Evolutionary conservation across 2,113 vertebrate species (phyloP), one percentile per base, ranked within the genome.

Genomic region (Triplophysa siluroides): DNA sequence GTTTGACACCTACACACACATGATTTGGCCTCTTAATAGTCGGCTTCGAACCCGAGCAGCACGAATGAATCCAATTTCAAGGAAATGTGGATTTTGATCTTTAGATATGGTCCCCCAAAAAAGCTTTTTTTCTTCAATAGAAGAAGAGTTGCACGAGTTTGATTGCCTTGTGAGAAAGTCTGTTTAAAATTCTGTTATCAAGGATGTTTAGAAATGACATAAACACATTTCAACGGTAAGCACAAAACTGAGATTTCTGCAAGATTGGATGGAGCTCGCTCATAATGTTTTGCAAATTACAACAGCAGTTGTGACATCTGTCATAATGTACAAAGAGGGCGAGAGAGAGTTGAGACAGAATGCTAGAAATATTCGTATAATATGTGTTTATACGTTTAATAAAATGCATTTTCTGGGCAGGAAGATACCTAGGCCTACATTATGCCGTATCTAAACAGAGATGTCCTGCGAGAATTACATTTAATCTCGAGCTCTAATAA

Each of bases 11-110:
- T 58, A 47, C 72, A 47, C 58, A 13, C 24, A 24, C 4, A 58
- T 63, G 73, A 63, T 75, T 75, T 47, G 10, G 21, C 41, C 11
- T 63, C 58, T 75, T 75, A 75, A 63, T 75, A 75, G 60, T 63
- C 38, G 26, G 58, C 62, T 75, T 75, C 62, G 13, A 75, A 63
- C 58, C 73, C 23, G 58, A 63, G 58, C 73, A 75, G 73, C 73
- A 47, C 41, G 38, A 75, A 75, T 75, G 41, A 75, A 75, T 75
- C 73, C 73, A 76, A 63, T 76, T 76, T 76, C 73, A 76, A 76
- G 73, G 73, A 60, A 76, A 76, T 76, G 63, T 76, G 60, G 73
- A 63, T 76, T 76, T 76, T 76, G 60, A n/a, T 47, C 73, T 76
- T 61, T 76, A 63, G 73, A 50, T 45, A 50, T 47, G 54, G 19